Base-by-base conservation (phyloP, 2,888 invertebrate species). In the Drosophila borborema region DNA sequence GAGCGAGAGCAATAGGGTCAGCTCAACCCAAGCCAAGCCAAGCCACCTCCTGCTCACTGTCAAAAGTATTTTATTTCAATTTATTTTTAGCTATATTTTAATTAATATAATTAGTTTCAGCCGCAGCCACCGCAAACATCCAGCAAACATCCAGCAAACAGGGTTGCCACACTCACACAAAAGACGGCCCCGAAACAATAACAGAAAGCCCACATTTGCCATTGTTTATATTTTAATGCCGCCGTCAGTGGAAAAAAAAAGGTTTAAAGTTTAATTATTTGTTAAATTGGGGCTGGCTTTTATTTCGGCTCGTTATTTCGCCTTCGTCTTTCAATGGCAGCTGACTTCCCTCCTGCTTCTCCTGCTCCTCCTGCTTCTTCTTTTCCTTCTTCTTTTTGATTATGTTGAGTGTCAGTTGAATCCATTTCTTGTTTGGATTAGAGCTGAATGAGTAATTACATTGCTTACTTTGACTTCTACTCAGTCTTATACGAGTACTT, bases 101-200 rank as follows among this genome's bases (percentile, higher is more conserved):
- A 81, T 89, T 84, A 77, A 82, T 84, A 76, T 84, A 77, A 89
- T 89, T 86, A 85, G 85, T 77, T 85, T 74, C 51, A 59, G 62
- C 69, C 75, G 56, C 63, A 66, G 45, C 51, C 56, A 40, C 64
- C 48, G 62, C 68, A 58, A 58, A 41, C 58, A 56, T 43, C 61
- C 54, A 62, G 54, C 56, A 54, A 45, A 56, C 54, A 62, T n/a
- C n/a, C n/a, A n/a, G n/a, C n/a, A n/a, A n/a, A n/a, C n/a, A n/a
- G 55, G 62, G 64, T 49, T 70, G 51, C 64, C 43, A 20, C 64
- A 77, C 61, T 28, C 28, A 56, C 41, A 56, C n/a, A n/a, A 41
- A 36, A 28, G 23, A 34, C 56, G 63, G 28, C 46, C 58, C 46
- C 49, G 2, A n/a, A 64, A 23, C 51, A 41, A 48, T 36, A 56